A percentile compares a stretch with the other conserved stretches of the same genome.
phyloP scores from a whole-genome alignment of 2,113 vertebrate species.

The Clarias gariepinus region DNA sequence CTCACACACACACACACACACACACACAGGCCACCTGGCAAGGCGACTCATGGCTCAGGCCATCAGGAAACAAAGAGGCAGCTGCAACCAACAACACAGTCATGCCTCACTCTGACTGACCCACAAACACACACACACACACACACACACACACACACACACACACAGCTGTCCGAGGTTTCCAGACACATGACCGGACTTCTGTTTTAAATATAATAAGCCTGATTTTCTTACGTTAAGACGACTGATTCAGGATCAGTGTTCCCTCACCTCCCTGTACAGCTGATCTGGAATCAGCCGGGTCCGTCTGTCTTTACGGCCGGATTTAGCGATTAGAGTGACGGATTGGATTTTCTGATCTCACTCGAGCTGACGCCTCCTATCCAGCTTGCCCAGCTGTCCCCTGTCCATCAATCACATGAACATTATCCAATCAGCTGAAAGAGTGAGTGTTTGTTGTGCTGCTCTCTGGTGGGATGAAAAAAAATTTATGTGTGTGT shows the following conservation, averaged over 20 bases:
- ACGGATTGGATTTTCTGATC: neutral
- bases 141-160: slow-evolving; percentile 31
- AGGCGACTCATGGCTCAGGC: slow-evolving; percentile 39
- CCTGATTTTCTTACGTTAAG: neutral
- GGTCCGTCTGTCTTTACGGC: neutral
- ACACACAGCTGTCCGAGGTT: slow-evolving; percentile 15
- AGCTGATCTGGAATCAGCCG: neutral
- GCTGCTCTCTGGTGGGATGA: too few relatives aligned
- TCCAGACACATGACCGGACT: neutral
- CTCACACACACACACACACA: slow-evolving; percentile 21
- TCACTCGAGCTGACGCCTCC: neutral
- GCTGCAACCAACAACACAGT: slow-evolving; percentile 35
- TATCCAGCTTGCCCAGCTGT: slow-evolving; percentile 61
- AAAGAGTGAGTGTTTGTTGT: neutral
- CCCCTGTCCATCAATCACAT: slow-evolving; percentile 53
- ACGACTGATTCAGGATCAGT: neutral
- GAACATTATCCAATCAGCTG: slow-evolving; percentile 23
- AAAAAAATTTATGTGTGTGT: neutral
- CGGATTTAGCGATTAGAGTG: neutral
- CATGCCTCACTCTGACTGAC: slow-evolving; percentile 25
- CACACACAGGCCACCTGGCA: slow-evolving; percentile 48
- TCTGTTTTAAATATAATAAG: neutral
- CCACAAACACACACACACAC: slow-evolving; percentile 30
- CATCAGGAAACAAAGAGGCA: slow-evolving; percentile 52
- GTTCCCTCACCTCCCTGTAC: neutral